phyloP scores from a whole-genome alignment of 2,113 vertebrate genomes.

The Dasyurus viverrinus region DNA sequence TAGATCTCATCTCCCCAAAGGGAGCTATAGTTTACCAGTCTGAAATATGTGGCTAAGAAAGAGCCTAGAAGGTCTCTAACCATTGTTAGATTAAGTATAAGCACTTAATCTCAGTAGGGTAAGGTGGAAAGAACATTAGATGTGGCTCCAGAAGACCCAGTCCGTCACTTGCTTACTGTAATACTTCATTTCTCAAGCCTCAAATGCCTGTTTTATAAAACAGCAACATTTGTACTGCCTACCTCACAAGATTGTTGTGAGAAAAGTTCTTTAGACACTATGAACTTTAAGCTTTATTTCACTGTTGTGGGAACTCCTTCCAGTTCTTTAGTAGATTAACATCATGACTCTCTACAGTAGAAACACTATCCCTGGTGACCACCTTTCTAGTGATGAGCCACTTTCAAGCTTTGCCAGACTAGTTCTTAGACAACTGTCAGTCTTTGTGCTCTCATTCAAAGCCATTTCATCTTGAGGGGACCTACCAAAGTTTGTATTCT shows the following conservation, averaged over 20 bases:
- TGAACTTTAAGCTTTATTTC: background rate
- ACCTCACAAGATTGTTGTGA: background rate
- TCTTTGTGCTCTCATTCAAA: background rate
- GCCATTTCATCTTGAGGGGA: background rate
- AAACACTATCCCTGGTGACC: background rate
- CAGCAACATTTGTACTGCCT: background rate
- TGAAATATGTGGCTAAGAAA: constrained; percentile 37
- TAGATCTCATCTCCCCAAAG: constrained; percentile 41
- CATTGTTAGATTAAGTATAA: constrained; percentile 57
- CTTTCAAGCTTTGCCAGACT: background rate
- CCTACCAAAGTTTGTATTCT: background rate
- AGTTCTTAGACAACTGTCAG: background rate
- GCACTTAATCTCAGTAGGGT: constrained; percentile 28
- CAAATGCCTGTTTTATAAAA: background rate
- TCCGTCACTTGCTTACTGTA: background rate
- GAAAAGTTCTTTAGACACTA: background rate
- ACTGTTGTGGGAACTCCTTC: background rate
- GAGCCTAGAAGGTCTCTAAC: background rate
- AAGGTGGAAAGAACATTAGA: background rate
- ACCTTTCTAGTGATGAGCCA: background rate
- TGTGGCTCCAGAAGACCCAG: background rate
- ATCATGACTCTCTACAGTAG: background rate
- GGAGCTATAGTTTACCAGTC: constrained; percentile 25
- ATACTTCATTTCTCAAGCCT: background rate
- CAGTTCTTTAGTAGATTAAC: background rate